phyloP scores from a whole-genome alignment of 2,113 vertebrate genomes.

The Scomber japonicus region DNA sequence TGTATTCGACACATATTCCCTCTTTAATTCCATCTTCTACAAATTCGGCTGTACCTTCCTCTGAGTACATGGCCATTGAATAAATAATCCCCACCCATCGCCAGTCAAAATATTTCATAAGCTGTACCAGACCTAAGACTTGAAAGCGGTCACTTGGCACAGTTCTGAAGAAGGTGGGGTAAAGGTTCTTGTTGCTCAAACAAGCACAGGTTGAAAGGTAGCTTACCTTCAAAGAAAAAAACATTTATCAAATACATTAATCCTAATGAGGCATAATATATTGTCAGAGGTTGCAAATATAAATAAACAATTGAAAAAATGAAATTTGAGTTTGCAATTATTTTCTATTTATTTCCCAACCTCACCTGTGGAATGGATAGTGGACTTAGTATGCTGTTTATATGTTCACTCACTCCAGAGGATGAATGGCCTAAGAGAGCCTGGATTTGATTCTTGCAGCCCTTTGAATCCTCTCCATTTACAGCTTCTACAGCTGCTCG shows the following conservation, averaged over 20 bases:
- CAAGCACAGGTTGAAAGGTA: slow-evolving; percentile 76
- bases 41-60: slow-evolving; percentile 50
- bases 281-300: no score
- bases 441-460: slow-evolving; percentile 55
- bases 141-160: slow-evolving; percentile 77
- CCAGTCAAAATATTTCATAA: slow-evolving; percentile 77
- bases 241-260: no score
- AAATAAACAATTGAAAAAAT: no score
- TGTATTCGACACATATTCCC: slow-evolving; percentile 74
- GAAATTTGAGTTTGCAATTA: no score
- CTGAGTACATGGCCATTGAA: slow-evolving; percentile 29
- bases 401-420: slow-evolving; percentile 67
- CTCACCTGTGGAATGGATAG: slow-evolving; percentile 74
- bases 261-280: no score
- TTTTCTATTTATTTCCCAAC: neutral
- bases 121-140: slow-evolving; percentile 59
- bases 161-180: slow-evolving; percentile 76
- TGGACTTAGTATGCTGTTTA: slow-evolving; percentile 62
- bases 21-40: slow-evolving; percentile 48
- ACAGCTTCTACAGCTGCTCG: slow-evolving; percentile 70
- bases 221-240: slow-evolving; percentile 67
- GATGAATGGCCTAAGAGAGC: slow-evolving; percentile 76
- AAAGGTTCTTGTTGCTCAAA: slow-evolving; percentile 70
- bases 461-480: slow-evolving; percentile 26
- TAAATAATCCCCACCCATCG: slow-evolving; percentile 77